Conservation (phyloP, 2,797 vertebrate species). For the Intellagama lesueurii region DNA sequence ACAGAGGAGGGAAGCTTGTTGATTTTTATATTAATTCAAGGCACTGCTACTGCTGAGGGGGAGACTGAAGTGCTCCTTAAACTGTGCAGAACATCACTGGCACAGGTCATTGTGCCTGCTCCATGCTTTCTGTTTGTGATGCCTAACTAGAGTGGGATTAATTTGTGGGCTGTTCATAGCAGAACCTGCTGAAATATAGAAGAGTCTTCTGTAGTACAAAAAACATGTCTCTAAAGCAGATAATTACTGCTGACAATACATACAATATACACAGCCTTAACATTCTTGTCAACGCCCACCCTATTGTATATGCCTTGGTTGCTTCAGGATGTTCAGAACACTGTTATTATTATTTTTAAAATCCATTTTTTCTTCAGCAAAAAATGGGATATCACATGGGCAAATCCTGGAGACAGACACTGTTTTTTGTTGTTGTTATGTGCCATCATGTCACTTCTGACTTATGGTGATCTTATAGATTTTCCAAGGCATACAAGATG, state of each 20-base stretch:
- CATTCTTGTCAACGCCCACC: neutral
- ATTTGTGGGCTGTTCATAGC: neutral
- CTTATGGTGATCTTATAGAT: too few species aligned
- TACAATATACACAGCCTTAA: neutral
- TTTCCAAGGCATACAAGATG: too few species aligned
- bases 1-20: slow-evolving; percentile 17
- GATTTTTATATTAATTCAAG: slow-evolving; percentile 25
- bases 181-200: neutral
- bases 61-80: neutral
- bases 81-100: neutral
- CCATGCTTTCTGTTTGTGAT: neutral
- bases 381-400: neutral
- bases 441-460: too few species aligned
- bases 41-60: neutral
- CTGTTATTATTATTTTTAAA: neutral
- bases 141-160: neutral
- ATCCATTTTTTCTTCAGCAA: neutral
- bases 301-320: neutral
- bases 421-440: too few species aligned
- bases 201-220: neutral
- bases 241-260: neutral
- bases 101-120: neutral
- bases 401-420: too few species aligned
- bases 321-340: neutral
- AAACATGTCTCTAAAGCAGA: neutral